Base-by-base conservation (phyloP, 2,113 vertebrate genomes). In the Pomatorhinus ruficollis region DNA sequence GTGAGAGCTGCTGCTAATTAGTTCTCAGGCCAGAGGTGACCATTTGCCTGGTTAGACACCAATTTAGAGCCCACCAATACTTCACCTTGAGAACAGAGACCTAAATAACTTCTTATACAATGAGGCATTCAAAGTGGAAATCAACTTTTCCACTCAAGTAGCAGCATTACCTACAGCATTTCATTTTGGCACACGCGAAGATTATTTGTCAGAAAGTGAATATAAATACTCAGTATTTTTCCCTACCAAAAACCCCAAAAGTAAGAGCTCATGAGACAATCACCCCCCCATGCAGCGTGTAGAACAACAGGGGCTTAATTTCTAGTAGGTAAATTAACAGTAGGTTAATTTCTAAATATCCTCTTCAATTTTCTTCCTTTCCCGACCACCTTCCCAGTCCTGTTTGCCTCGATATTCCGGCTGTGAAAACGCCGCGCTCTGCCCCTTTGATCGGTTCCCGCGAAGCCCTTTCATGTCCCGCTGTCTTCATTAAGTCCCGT, bases 391-490 rank as follows among this genome's bases (percentile, higher is more conserved):
- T 60, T 69, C 72, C 33, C 64, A 69, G 50, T 4, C 21, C 49
- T 14, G 20, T 40, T 68, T 25, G 63, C 66, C 79, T 92, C 85
- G 16, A 4, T 68, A 47, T 75, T 77, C 22, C 6, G 33, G 39
- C 47, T 40, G 56, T 83, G 85, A 24, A 64, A 90, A 65, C 33
- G 37, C 40, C 3, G 7, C 4, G 33, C 72, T 92, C 91, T 95
- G 49, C 23, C 77, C 63, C 95, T 97, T 97, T 96, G 96, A 95
- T 96, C 91, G 90, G 72, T 69, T 44, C 61, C 49, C 33, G 65
- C 78, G 70, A 50, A 95, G 61, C 76, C 79, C 87, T 96, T 97
- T 97, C 91, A 94, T 95, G 92, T 88, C 69, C 85, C 10, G 52
- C 92, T 88, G 74, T 22, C 94, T 90, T 96, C 93, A 60, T 96